These are phyloP conservation scores for Abscondita cerata DNA, from an alignment of 2,888 invertebrate genomes.

Conservation along the genomic window DNA sequence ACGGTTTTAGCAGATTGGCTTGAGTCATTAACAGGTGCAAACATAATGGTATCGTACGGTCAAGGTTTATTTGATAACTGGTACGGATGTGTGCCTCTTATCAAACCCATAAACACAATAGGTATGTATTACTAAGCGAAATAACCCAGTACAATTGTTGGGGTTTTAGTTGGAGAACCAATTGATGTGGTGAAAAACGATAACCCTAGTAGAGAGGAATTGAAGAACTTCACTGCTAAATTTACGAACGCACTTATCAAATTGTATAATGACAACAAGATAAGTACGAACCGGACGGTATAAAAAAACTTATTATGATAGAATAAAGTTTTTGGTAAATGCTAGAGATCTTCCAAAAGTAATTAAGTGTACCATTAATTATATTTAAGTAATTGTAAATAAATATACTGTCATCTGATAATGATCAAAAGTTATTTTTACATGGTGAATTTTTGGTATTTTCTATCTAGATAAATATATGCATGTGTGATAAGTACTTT, in stretches of 20 bases:
- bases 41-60: slow-evolving; percentile 78
- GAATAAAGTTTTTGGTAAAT: too few relatives aligned
- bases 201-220: slow-evolving; percentile 76
- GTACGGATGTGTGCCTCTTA: slow-evolving; percentile 83
- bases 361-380: too few relatives aligned
- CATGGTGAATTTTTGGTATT: too few relatives aligned
- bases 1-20: too few relatives aligned
- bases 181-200: slow-evolving; percentile 74
- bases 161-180: slow-evolving; percentile 79
- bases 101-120: slow-evolving; percentile 83
- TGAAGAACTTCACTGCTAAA: slow-evolving; percentile 76
- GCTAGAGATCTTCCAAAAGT: too few relatives aligned
- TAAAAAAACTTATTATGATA: slow-evolving; percentile 52
- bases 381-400: too few relatives aligned
- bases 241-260: slow-evolving; percentile 74
- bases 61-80: slow-evolving; percentile 92
- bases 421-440: too few relatives aligned
- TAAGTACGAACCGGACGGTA: slow-evolving; percentile 72
- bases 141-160: slow-evolving; percentile 14
- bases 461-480: too few relatives aligned
- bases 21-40: slow-evolving; percentile 71
- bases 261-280: slow-evolving; percentile 85
- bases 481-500: too few relatives aligned
- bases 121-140: slow-evolving; percentile 70
- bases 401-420: too few relatives aligned